Base-by-base conservation (phyloP, 2,113 vertebrate species). In the Mustelus asterias region DNA sequence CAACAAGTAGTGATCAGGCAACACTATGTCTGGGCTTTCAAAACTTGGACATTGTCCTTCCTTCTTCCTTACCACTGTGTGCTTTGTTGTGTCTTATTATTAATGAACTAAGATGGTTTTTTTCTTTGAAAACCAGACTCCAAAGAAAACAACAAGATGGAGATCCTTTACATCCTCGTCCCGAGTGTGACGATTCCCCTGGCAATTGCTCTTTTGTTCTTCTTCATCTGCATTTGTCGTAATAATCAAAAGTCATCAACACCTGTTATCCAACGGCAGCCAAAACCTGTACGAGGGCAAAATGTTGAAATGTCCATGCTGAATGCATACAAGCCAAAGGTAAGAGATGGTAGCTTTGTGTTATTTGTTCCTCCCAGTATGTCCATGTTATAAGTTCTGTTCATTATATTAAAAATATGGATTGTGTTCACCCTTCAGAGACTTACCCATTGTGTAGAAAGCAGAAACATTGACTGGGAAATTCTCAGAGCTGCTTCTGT, bases 241-340 rank as follows among this genome's bases (percentile, higher is more conserved):
- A 99, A 99, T 97, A 99, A 98, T 96, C 99, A 99, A 97, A 99
- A 99, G 97, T 97, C 98, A 0, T 97, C 99, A 0, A 98, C 98
- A 0, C 98, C 99, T 0, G 98, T 98, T 0, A 97, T 98, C 0
- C 98, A 98, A 14, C 97, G 98, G 7, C 99, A 99, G 96, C 99
- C 99, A 0, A 99, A 99, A 37, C 98, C 98, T 0, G 99, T 99
- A 2, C 97, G 99, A 4, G 99, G 99, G 0, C 99, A 99, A 95
- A 99, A 99, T 0, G 99, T 99, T 0, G 99, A 99, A 98, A 99
- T 99, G 99, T 99, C 99, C 0, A 99, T 99, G 99, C 98, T 99
- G 96, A 98, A 98, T 0, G 98, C 98, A 0, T 99, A 99, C 96
- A 99, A 99, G 96, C 99, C 99, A 60, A 99, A 99, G 99, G 99